phyloP scores from a whole-genome alignment of 2,888 invertebrate genomes.

The Emmelina monodactyla region DNA sequence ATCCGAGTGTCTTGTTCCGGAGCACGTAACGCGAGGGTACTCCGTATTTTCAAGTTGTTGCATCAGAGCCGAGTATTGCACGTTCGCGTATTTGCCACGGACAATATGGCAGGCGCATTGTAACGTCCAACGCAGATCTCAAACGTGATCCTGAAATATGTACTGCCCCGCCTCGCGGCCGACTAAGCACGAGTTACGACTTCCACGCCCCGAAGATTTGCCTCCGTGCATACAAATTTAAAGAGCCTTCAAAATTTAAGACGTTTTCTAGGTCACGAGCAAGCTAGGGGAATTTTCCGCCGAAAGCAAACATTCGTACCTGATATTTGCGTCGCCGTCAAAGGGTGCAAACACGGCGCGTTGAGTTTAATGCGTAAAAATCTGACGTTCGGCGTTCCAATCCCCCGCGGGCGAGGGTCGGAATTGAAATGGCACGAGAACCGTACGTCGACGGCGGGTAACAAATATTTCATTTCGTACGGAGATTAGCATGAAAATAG shows the following conservation, averaged over 20 bases:
- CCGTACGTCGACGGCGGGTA: slow-evolving; percentile 27
- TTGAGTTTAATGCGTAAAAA: slow-evolving; percentile 32
- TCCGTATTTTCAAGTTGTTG: background rate
- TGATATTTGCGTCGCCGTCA: slow-evolving; percentile 5
- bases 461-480: slow-evolving; percentile 44
- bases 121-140: slow-evolving; percentile 22
- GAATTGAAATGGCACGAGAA: slow-evolving; percentile 40
- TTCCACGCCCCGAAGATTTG: slow-evolving; percentile 26
- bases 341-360: slow-evolving; percentile 23
- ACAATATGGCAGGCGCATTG: slow-evolving; percentile 26
- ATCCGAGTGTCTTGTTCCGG: background rate
- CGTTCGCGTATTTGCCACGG: slow-evolving; percentile 26
- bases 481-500: slow-evolving; percentile 54
- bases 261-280: too few species aligned
- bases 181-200: slow-evolving; percentile 39
- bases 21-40: background rate
- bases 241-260: slow-evolving; percentile 23
- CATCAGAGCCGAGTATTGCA: slow-evolving; percentile 6
- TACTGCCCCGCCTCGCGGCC: slow-evolving; percentile 23
- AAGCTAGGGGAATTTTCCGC: background rate
- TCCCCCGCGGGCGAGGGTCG: slow-evolving; percentile 28
- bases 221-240: slow-evolving; percentile 31
- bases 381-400: slow-evolving; percentile 34
- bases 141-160: slow-evolving; percentile 37
- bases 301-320: slow-evolving; percentile 3